phyloP scores from a whole-genome alignment of 1,140 invertebrate species.

The Nylanderia fulva region DNA sequence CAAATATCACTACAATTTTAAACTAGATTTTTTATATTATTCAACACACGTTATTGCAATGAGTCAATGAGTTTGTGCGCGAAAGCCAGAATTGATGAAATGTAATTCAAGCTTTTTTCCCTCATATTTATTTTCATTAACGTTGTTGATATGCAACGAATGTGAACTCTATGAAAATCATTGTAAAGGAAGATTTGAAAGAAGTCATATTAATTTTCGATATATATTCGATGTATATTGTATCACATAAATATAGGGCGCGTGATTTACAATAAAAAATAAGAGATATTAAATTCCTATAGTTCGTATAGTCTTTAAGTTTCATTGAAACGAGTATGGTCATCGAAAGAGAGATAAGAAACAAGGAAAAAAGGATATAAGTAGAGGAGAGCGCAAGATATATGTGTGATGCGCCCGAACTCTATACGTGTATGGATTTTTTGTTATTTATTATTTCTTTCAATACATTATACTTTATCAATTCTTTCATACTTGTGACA shows the following conservation, averaged over 20 bases:
- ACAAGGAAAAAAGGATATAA: not conserved
- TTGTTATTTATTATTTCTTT: not conserved
- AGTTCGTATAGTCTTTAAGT: constrained; percentile 16
- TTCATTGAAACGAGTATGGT: constrained; percentile 13
- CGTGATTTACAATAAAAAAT: not conserved
- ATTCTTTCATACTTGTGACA: not conserved
- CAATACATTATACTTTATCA: not conserved
- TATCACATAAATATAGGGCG: not conserved
- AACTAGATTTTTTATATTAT: not conserved
- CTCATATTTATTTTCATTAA: not conserved
- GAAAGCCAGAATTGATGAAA: not conserved
- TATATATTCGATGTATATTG: not conserved
- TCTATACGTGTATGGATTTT: constrained; percentile 39
- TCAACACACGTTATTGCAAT: not conserved
- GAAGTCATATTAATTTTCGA: not conserved
- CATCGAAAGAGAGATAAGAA: constrained; percentile 16
- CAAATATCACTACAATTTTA: not conserved
- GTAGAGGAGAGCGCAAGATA: not conserved
- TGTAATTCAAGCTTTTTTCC: not conserved
- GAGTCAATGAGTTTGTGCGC: not conserved
- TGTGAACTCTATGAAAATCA: not conserved
- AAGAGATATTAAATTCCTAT: constrained; percentile 22
- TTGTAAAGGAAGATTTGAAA: not conserved
- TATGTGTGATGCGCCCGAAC: not conserved
- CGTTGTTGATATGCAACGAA: not conserved